Percentiles rank a stretch among this genome's conserved stretches.
Conservation (phyloP, 1,140 invertebrate species). For the Phymorhynchus buccinoides region DNA sequence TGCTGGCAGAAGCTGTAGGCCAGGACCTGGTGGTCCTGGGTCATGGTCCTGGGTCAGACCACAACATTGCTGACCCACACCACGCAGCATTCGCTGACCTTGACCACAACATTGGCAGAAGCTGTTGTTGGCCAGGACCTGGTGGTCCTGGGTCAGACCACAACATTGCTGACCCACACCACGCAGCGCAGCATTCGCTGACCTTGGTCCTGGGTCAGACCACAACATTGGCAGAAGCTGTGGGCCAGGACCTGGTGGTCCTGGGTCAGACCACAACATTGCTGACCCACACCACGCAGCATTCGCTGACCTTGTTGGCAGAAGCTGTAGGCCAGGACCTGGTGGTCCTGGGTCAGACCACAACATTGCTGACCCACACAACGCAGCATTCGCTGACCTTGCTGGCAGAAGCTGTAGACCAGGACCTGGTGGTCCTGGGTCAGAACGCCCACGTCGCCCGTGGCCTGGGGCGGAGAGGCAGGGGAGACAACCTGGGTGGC, state of each 20-base stretch:
- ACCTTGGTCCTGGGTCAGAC: constrained; percentile 48
- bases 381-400: neutral
- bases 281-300: too few species aligned
- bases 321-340: constrained; percentile 22
- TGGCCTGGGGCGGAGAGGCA: neutral
- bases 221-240: constrained; percentile 28
- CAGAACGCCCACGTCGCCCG: constrained; percentile 57
- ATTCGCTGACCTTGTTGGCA: neutral
- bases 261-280: too few species aligned
- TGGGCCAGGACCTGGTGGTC: constrained; percentile 45
- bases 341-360: constrained; percentile 55
- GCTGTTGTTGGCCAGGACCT: constrained; percentile 20
- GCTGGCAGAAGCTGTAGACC: constrained; percentile 14
- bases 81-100: neutral
- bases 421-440: constrained; percentile 50
- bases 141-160: constrained; percentile 55
- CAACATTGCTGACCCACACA: constrained; percentile 1
- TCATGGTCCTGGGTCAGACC: constrained; percentile 50
- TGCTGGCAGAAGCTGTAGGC: constrained; percentile 1
- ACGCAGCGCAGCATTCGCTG: neutral
- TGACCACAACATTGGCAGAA: too few species aligned
- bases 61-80: constrained; percentile 1
- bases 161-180: neutral
- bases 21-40: constrained; percentile 47
- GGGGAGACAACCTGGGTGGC: constrained; percentile 75